Evolutionary conservation across 2,113 vertebrate species (phyloP).

Genomic region (Eupsittula cactorum): DNA sequence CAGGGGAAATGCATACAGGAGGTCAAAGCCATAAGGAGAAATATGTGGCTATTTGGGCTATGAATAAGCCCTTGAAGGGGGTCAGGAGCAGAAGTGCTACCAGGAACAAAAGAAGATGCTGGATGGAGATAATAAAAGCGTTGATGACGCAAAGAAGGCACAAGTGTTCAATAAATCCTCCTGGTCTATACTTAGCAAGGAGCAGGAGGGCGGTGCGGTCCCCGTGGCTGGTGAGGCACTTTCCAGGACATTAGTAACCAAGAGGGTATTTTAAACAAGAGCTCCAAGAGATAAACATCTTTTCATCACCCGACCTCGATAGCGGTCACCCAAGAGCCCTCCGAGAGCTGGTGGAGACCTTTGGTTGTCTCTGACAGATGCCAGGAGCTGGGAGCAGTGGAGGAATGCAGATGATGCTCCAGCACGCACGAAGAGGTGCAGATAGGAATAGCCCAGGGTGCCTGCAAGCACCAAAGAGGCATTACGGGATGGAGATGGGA

Average conservation of each 20-base stretch:
- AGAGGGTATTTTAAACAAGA: slow-evolving; percentile 57
- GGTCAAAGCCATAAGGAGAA: background rate
- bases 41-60: background rate
- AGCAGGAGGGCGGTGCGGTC: background rate
- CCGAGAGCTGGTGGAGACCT: background rate
- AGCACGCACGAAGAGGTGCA: rapidly evolving
- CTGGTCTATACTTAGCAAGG: slow-evolving; percentile 55
- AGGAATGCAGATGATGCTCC: background rate
- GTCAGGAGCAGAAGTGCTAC: background rate
- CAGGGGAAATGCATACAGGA: slow-evolving; percentile 1
- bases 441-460: background rate
- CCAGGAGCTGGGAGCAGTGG: background rate
- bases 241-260: slow-evolving; percentile 45
- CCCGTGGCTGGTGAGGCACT: background rate
- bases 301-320: background rate
- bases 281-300: slow-evolving; percentile 31
- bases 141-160: slow-evolving; percentile 35
- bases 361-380: background rate
- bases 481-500: background rate
- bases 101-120: background rate
- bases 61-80: background rate
- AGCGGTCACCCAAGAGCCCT: background rate
- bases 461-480: rapidly evolving
- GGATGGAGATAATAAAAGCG: slow-evolving; percentile 4
- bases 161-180: slow-evolving; percentile 57